Evolutionary conservation across 2,113 vertebrate genomes (phyloP).

Genomic region (Tetrax tetrax): DNA sequence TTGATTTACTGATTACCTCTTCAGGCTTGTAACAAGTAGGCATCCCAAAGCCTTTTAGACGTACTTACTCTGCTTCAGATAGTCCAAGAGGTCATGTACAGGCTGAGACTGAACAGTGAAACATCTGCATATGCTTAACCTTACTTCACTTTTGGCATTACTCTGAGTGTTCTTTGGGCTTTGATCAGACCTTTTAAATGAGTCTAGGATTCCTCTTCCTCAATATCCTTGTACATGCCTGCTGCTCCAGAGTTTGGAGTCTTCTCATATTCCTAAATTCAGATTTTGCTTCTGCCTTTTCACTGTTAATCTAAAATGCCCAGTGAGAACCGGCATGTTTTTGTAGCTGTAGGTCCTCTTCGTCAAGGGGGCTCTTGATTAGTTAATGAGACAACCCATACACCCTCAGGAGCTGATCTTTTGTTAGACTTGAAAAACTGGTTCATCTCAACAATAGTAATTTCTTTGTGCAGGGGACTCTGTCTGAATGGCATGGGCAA

Average conservation of each 20-base stretch:
- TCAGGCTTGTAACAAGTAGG: constrained; percentile 23
- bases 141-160: constrained; percentile 21
- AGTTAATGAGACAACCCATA: neutral
- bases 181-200: constrained; percentile 56
- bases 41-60: constrained; percentile 37
- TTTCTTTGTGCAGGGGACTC: neutral
- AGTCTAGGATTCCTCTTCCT: neutral
- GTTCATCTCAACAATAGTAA: neutral
- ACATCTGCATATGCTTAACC: constrained; percentile 37
- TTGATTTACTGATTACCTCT: constrained; percentile 42
- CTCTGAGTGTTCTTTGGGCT: constrained; percentile 40
- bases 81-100: constrained; percentile 35
- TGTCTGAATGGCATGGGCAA: neutral
- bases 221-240: neutral
- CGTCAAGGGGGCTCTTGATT: neutral
- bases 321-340: neutral
- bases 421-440: constrained; percentile 39
- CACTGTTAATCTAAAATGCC: neutral
- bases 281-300: neutral
- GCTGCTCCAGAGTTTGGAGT: neutral
- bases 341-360: neutral
- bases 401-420: neutral
- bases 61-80: constrained; percentile 1
- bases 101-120: constrained; percentile 36
- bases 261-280: neutral